Percentiles rank a stretch among this genome's conserved stretches.
phyloP scores from a whole-genome alignment of 2,113 vertebrate genomes.

The Xiphophorus couchianus region DNA sequence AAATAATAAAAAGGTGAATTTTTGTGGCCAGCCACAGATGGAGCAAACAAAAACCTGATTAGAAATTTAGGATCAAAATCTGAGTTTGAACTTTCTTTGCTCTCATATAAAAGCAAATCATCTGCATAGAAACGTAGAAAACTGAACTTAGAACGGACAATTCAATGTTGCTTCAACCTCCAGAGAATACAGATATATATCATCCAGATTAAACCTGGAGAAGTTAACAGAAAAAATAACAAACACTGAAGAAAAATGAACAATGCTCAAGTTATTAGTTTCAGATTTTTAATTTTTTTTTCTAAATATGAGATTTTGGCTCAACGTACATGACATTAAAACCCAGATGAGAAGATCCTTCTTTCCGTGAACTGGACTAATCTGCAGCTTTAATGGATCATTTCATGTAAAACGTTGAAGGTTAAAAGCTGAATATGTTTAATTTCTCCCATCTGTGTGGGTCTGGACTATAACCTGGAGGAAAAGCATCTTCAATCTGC shows the following conservation, averaged over 20 bases:
- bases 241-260: neutral
- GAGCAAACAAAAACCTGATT: neutral
- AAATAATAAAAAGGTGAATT: neutral
- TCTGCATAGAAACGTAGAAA: conserved; percentile 6
- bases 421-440: neutral
- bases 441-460: neutral
- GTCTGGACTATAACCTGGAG: conserved; percentile 43
- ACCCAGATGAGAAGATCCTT: neutral
- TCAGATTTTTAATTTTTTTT: neutral
- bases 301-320: neutral
- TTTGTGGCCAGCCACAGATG: neutral
- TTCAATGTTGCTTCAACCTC: neutral
- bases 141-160: neutral
- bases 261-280: neutral
- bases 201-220: neutral
- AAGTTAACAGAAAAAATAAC: neutral
- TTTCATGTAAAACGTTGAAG: neutral
- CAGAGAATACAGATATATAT: neutral
- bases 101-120: neutral
- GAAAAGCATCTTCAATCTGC: conserved; percentile 38
- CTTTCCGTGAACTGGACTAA: conserved; percentile 1
- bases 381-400: neutral
- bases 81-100: neutral
- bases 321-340: neutral
- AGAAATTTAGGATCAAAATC: neutral